Conservation (phyloP, 2,113 vertebrate genomes). For the Sisor rabdophorus region DNA sequence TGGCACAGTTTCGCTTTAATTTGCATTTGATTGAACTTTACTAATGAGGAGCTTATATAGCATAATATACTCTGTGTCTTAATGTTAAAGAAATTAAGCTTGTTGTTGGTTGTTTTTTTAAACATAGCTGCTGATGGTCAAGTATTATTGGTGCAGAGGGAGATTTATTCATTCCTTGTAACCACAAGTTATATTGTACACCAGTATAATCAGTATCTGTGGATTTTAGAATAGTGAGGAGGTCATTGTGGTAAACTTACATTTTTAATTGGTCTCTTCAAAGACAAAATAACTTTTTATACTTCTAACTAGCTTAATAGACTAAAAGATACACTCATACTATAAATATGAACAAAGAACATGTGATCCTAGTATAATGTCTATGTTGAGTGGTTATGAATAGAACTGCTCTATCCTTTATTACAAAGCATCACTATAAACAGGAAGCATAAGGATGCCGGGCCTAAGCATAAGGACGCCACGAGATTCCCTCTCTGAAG, state of each 20-base stretch:
- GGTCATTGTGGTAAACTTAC: not conserved
- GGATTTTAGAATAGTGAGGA: not conserved
- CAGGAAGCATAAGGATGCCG: conserved; percentile 62
- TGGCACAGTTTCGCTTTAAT: conserved; percentile 24
- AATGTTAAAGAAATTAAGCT: not conserved
- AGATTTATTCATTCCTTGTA: conserved; percentile 1
- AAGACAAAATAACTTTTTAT: not conserved
- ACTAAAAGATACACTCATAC: not conserved
- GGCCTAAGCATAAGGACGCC: conserved; percentile 53
- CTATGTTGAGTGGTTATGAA: not conserved
- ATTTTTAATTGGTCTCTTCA: not conserved
- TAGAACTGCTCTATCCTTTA: not conserved
- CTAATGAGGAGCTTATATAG: not conserved
- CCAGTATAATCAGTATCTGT: conserved; percentile 1
- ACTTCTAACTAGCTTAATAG: not conserved
- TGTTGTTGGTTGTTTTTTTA: not conserved
- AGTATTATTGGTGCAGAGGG: conserved; percentile 22
- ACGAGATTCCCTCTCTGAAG: conserved; percentile 56
- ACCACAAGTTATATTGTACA: not conserved
- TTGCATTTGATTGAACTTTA: conserved; percentile 20
- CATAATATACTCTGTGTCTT: conserved; percentile 25
- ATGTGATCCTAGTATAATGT: not conserved
- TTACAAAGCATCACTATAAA: conserved; percentile 52
- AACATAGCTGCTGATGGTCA: not conserved
- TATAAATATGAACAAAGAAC: not conserved